A percentile compares a stretch with the other conserved stretches of the same genome.
phyloP scores from a whole-genome alignment of 2,113 vertebrate genomes.

The Mus spicilegus region DNA sequence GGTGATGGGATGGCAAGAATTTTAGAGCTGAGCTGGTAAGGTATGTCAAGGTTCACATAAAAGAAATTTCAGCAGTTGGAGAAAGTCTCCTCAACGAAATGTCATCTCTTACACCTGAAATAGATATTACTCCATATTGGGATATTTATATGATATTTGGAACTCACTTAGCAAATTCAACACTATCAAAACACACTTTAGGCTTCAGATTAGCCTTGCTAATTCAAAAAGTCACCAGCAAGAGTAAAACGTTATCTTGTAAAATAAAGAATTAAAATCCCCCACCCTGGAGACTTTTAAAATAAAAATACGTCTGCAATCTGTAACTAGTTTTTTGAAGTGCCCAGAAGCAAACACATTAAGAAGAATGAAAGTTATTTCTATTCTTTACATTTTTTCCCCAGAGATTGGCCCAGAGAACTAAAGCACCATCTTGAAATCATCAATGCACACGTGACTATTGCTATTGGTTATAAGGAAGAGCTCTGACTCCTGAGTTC shows the following conservation, averaged over 20 bases:
- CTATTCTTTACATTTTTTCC: not conserved
- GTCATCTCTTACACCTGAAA: not conserved
- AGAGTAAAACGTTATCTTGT: constrained; percentile 35
- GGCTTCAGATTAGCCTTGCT: not conserved
- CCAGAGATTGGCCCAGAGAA: not conserved
- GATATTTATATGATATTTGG: not conserved
- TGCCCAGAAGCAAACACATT: constrained; percentile 13
- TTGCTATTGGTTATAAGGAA: constrained; percentile 31
- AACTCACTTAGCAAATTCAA: constrained; percentile 47
- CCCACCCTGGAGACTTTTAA: constrained; percentile 11
- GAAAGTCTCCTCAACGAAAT: constrained; percentile 59
- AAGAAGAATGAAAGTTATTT: constrained; percentile 38
- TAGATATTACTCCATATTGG: not conserved
- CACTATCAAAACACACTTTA: constrained; percentile 32
- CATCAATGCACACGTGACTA: not conserved
- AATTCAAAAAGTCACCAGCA: constrained; percentile 33
- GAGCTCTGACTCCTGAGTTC: not conserved
- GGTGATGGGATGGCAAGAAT: constrained; percentile 21
- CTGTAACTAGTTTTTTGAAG: not conserved
- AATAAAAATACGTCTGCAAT: not conserved
- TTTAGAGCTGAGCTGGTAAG: constrained; percentile 55
- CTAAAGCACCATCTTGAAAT: not conserved
- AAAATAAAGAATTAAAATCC: not conserved
- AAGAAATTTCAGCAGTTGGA: constrained; percentile 25
- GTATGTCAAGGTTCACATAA: constrained; percentile 42